Conservation (phyloP, 1,140 invertebrate genomes). For the Akabosia matsudoensis region DNA sequence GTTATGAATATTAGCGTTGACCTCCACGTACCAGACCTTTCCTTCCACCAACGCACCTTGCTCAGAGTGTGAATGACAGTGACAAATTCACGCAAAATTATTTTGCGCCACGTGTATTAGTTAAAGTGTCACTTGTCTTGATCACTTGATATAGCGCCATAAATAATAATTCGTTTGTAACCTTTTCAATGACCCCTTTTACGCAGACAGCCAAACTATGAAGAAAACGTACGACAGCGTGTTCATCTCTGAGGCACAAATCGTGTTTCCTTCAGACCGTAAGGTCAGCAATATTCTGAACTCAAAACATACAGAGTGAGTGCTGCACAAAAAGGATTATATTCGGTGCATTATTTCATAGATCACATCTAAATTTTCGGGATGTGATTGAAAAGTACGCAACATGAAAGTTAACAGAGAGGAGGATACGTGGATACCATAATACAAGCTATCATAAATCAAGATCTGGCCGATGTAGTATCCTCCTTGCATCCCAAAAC, state of each 20-base stretch:
- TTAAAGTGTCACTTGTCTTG: background rate
- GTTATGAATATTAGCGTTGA: background rate
- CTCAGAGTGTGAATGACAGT: background rate
- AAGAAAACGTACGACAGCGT: background rate
- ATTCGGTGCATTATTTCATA: too few relatives aligned
- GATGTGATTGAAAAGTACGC: background rate
- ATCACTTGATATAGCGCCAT: background rate
- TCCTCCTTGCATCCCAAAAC: background rate
- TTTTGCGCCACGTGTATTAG: background rate
- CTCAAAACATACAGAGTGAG: background rate
- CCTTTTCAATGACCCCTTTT: background rate
- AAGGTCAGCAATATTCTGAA: background rate
- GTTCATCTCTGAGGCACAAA: background rate
- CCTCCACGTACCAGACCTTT: background rate
- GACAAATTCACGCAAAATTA: background rate
- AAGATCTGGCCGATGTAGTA: background rate
- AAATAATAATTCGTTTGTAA: background rate
- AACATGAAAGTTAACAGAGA: background rate
- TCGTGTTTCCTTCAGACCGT: background rate
- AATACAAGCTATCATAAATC: background rate
- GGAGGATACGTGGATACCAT: background rate
- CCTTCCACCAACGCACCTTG: background rate
- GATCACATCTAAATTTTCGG: too few relatives aligned
- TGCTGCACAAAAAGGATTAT: too few relatives aligned
- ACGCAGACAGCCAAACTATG: background rate